Evolutionary conservation across 2,113 vertebrate genomes (phyloP).

Genomic region (Cyanoliseus patagonus): DNA sequence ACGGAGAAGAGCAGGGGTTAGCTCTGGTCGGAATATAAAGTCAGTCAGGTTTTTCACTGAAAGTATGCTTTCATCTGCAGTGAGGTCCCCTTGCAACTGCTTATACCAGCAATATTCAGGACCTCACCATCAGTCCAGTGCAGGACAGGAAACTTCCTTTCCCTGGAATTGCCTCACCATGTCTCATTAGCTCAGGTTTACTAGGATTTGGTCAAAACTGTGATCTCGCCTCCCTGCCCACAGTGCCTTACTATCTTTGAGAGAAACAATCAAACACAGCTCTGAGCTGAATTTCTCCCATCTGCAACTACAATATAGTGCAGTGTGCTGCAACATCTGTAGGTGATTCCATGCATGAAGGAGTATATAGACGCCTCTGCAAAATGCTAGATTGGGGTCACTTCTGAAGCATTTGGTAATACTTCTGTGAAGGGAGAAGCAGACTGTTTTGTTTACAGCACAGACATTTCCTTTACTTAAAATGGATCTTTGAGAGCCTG

Average conservation of each 20-base stretch:
- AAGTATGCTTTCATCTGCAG: background rate
- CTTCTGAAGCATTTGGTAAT: slow-evolving; percentile 5
- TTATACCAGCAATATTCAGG: background rate
- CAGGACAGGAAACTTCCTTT: background rate
- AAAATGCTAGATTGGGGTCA: background rate
- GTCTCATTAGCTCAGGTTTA: background rate
- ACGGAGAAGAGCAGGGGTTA: background rate
- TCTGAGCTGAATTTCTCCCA: background rate
- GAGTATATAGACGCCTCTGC: background rate
- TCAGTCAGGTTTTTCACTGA: background rate
- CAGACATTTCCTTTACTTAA: background rate
- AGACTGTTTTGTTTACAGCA: background rate
- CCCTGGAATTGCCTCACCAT: background rate
- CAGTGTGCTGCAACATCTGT: background rate
- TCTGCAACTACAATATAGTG: background rate
- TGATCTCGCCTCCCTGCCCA: background rate
- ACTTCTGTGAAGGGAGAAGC: background rate
- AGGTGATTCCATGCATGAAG: background rate
- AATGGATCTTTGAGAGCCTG: background rate
- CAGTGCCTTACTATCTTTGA: background rate
- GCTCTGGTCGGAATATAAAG: background rate
- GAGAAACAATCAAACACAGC: background rate
- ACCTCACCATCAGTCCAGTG: background rate
- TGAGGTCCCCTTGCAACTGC: background rate
- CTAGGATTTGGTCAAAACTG: background rate